phyloP scores from a whole-genome alignment of 2,888 invertebrate genomes.

The Yponomeuta malinellus region DNA sequence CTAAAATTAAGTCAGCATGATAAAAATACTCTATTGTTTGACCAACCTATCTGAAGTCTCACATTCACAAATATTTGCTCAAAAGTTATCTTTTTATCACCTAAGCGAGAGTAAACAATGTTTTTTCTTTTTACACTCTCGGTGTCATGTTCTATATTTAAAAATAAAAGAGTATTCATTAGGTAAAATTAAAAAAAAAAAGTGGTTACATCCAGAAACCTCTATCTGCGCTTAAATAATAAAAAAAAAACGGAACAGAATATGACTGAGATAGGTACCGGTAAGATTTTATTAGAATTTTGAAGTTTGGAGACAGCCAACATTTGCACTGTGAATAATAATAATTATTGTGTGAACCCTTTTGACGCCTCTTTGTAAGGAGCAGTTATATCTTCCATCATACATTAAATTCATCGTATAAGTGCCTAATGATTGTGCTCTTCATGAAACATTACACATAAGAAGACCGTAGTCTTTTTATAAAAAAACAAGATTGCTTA shows the following conservation, averaged over 20 bases:
- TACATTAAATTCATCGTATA: no score
- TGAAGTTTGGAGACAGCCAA: no score
- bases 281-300: no score
- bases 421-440: no score
- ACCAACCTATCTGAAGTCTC: background rate
- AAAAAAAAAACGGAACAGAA: background rate
- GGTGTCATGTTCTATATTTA: background rate
- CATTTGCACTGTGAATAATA: no score
- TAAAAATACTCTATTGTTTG: slow-evolving; percentile 2
- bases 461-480: no score
- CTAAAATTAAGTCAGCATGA: background rate
- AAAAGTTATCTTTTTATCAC: background rate
- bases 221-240: background rate
- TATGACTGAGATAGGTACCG: no score
- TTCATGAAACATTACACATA: no score
- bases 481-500: no score
- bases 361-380: no score
- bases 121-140: background rate
- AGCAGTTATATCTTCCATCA: no score
- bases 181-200: background rate
- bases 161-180: background rate
- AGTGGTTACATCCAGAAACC: background rate
- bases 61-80: background rate
- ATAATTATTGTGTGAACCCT: background rate
- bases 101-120: background rate